Evolutionary conservation across 1,140 invertebrate species (phyloP).

Genomic region (Heliconius melpomene): DNA sequence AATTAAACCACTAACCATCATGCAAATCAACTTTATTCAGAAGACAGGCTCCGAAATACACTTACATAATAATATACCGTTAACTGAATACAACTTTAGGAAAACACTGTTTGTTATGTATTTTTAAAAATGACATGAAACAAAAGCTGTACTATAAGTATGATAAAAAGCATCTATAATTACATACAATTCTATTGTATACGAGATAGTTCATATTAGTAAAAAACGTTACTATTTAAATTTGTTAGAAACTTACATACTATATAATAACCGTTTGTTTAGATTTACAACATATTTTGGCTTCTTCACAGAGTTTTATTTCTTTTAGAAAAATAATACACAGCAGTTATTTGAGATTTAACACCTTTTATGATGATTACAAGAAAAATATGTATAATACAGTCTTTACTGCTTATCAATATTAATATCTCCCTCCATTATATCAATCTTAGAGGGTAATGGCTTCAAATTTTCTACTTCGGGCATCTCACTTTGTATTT

Average conservation of each 20-base stretch:
- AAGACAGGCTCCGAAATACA: neutral
- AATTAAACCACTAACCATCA: no score
- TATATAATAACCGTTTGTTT: no score
- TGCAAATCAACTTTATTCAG: neutral
- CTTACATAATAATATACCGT: neutral
- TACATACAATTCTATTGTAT: no score
- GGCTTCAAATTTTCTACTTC: slow-evolving; percentile 47
- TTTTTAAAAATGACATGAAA: neutral
- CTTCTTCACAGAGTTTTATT: no score
- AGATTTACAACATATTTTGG: no score
- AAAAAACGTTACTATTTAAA: neutral
- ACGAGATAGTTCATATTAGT: no score
- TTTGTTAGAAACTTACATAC: neutral
- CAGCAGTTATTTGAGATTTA: no score
- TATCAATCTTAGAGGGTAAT: slow-evolving; percentile 55
- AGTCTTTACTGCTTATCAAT: neutral
- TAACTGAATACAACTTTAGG: neutral
- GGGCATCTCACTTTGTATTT: slow-evolving; percentile 37
- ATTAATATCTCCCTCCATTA: slow-evolving; percentile 41
- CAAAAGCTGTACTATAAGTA: no score
- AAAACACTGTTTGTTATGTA: neutral
- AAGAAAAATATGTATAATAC: neutral
- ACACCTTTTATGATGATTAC: no score
- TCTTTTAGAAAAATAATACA: no score
- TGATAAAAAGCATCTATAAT: no score